phyloP scores from a whole-genome alignment of 2,888 invertebrate genomes.

The Dermolepida albohirtum region DNA sequence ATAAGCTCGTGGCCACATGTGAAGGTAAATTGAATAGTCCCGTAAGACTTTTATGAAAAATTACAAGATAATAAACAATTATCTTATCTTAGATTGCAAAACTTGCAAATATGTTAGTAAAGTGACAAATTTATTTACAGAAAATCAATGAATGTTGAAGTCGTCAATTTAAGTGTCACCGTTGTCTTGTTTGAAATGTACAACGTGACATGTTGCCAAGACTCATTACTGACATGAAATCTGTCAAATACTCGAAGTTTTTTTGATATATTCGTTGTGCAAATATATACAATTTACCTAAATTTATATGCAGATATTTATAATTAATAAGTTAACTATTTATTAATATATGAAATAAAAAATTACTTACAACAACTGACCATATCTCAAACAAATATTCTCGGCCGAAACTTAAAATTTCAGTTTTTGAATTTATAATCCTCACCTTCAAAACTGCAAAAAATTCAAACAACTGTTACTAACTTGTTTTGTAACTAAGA shows the following conservation, averaged over 20 bases:
- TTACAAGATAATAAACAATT: too few relatives aligned
- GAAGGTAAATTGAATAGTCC: too few relatives aligned
- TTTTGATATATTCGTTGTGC: neutral
- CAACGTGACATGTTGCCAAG: too few relatives aligned
- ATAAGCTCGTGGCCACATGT: too few relatives aligned
- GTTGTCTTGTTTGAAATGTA: too few relatives aligned
- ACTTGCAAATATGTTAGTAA: too few relatives aligned
- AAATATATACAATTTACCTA: neutral
- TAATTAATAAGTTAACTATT: neutral
- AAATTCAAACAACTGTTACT: conserved; percentile 55
- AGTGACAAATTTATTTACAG: too few relatives aligned
- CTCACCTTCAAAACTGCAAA: conserved; percentile 55
- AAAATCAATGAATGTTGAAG: too few relatives aligned
- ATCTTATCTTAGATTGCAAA: too few relatives aligned
- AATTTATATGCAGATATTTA: neutral
- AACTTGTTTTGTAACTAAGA: conserved; percentile 57
- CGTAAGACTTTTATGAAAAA: too few relatives aligned
- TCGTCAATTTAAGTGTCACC: too few relatives aligned
- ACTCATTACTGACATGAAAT: neutral
- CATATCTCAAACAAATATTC: conserved; percentile 52
- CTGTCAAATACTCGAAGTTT: neutral
- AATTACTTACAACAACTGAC: conserved; percentile 57
- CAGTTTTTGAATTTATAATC: conserved; percentile 54
- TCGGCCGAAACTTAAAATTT: conserved; percentile 51
- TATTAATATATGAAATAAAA: conserved; percentile 18